phyloP scores from a whole-genome alignment of 92 coral and sea anemone species.

The Umimayanthus chanpuru region DNA sequence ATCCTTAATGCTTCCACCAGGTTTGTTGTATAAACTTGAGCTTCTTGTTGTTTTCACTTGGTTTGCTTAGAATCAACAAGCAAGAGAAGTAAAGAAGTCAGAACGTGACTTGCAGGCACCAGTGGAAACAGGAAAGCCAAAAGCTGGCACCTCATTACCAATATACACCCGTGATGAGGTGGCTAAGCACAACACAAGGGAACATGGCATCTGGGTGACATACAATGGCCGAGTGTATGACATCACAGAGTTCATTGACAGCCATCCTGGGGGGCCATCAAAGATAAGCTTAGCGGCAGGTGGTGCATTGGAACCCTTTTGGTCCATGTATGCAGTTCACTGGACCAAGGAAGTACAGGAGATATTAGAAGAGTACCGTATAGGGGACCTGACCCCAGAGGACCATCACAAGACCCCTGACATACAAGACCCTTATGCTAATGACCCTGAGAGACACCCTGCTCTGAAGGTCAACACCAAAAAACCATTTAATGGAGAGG shows the following conservation, averaged over 20 bases:
- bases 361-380: constrained; percentile 61
- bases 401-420: constrained; percentile 4
- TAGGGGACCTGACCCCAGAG: constrained; percentile 61
- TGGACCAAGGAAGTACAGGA: constrained; percentile 51
- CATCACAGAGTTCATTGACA: constrained; percentile 66
- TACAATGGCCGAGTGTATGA: constrained; percentile 67
- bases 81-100: not conserved
- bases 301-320: constrained; percentile 66
- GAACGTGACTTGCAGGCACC: not conserved
- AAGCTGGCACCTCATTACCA: not conserved
- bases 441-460: constrained; percentile 69
- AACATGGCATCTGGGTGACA: constrained; percentile 70
- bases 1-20: no score
- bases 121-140: constrained; percentile 5
- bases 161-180: constrained; percentile 54
- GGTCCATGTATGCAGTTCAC: constrained; percentile 69
- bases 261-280: constrained; percentile 69
- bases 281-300: constrained; percentile 75
- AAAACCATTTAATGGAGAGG: constrained; percentile 70
- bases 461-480: constrained; percentile 46
- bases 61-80: constrained; percentile 8
- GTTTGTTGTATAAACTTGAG: no score
- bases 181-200: constrained; percentile 53
- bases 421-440: constrained; percentile 57
- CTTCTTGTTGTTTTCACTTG: no score